Conservation (phyloP, 1,140 invertebrate species). For the Scaptomyza montana region DNA sequence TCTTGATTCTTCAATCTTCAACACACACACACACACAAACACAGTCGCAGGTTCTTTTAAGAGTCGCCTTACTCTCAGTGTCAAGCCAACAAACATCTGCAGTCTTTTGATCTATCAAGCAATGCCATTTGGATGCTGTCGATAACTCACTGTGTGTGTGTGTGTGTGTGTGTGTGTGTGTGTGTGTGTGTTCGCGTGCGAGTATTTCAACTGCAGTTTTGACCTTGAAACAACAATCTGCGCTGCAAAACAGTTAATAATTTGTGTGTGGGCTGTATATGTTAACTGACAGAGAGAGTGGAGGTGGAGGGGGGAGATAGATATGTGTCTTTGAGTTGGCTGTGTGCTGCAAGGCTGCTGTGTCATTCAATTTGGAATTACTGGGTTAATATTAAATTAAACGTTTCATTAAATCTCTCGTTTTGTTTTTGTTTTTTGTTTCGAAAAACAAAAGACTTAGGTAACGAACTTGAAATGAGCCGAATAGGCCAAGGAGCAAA, state of each 20-base stretch:
- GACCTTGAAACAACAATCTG: conserved; percentile 63
- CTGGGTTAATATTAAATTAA: conserved; percentile 55
- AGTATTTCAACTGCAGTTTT: conserved; percentile 61
- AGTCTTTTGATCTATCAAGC: conserved; percentile 32
- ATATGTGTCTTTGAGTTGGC: not conserved
- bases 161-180: conserved; percentile 14
- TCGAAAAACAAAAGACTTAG: conserved; percentile 48
- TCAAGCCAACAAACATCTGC: conserved; percentile 41
- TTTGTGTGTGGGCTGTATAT: conserved; percentile 16
- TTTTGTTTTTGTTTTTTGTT: not conserved
- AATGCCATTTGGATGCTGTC: conserved; percentile 55
- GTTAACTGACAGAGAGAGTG: conserved; percentile 8
- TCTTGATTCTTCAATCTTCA: conserved; percentile 23
- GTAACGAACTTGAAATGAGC: conserved; percentile 44
- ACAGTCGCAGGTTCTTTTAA: not conserved
- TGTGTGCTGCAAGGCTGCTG: conserved; percentile 41
- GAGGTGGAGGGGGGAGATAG: not conserved
- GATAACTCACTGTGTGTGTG: conserved; percentile 37
- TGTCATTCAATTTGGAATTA: conserved; percentile 52
- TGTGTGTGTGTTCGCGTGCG: conserved; percentile 26
- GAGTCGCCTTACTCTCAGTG: conserved; percentile 21
- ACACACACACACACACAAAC: not conserved
- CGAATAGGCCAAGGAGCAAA: not conserved
- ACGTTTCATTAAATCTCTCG: conserved; percentile 22
- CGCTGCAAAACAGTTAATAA: conserved; percentile 32